Evolutionary conservation across 2,888 invertebrate species (phyloP).

Genomic region (Epistrophe eligans): DNA sequence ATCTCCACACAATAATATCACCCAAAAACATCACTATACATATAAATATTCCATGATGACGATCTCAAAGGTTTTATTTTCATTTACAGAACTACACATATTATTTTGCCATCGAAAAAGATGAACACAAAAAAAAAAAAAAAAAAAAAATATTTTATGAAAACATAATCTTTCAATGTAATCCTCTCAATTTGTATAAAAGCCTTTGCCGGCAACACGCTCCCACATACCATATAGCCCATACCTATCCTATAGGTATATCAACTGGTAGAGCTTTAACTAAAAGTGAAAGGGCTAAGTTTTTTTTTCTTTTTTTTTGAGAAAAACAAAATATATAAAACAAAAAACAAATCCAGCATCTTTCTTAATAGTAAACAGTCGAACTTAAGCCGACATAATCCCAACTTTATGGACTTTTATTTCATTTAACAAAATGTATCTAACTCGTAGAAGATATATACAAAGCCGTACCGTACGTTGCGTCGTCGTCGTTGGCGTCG

Average conservation of each 20-base stretch:
- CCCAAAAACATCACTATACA: slow-evolving; percentile 6
- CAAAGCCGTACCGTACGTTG: neutral
- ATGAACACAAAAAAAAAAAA: slow-evolving; percentile 9
- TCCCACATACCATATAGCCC: neutral
- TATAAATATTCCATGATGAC: slow-evolving; percentile 39
- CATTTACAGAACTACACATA: slow-evolving; percentile 25
- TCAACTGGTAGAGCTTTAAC: slow-evolving; percentile 10
- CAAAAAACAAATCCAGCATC: slow-evolving; percentile 60
- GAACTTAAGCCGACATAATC: slow-evolving; percentile 69
- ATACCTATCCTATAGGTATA: neutral
- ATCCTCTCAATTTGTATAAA: slow-evolving; percentile 63
- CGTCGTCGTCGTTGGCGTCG: no score
- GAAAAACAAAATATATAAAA: slow-evolving; percentile 45
- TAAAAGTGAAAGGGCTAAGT: slow-evolving; percentile 60
- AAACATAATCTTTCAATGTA: slow-evolving; percentile 54
- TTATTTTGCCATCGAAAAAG: slow-evolving; percentile 25
- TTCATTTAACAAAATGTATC: slow-evolving; percentile 36
- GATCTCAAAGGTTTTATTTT: slow-evolving; percentile 11
- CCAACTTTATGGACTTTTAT: slow-evolving; percentile 70
- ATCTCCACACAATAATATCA: slow-evolving; percentile 16
- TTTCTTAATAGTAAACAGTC: slow-evolving; percentile 41
- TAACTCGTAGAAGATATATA: slow-evolving; percentile 5
- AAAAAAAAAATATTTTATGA: slow-evolving; percentile 22
- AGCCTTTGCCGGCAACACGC: slow-evolving; percentile 1
- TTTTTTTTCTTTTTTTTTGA: neutral